Percentiles rank a stretch among this genome's conserved stretches.
phyloP scores from a whole-genome alignment of 2,113 vertebrate species.

The Nycticebus coucang region DNA sequence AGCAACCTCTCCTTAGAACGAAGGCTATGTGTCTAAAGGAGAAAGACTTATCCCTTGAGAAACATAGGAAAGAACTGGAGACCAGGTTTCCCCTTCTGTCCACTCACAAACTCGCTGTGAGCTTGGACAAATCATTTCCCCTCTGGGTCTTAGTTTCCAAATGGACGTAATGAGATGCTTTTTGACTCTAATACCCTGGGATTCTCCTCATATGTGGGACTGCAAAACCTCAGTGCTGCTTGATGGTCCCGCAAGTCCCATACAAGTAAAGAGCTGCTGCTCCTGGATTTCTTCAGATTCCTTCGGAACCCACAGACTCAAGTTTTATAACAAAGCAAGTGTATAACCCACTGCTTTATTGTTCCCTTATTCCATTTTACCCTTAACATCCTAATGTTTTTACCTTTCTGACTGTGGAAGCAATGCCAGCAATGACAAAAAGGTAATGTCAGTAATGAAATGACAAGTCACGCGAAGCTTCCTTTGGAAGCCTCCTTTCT shows the following conservation, averaged over 20 bases:
- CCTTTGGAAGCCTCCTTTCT: background rate
- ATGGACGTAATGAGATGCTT: background rate
- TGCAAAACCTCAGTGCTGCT: background rate
- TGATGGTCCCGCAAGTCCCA: rapidly evolving
- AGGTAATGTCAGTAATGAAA: background rate
- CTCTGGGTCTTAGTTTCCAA: background rate
- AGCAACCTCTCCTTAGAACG: background rate
- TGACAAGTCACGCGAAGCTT: background rate
- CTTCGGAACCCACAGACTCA: background rate
- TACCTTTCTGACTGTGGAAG: background rate
- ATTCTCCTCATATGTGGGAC: background rate
- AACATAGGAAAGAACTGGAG: background rate
- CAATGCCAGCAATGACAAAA: background rate
- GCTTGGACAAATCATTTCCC: background rate
- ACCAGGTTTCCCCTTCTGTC: background rate
- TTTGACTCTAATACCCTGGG: background rate
- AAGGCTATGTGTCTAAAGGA: background rate
- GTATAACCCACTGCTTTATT: background rate
- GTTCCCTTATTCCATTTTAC: background rate
- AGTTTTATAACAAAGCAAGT: background rate
- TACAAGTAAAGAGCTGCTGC: background rate
- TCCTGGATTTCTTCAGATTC: background rate
- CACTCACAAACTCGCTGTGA: background rate
- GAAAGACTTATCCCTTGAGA: background rate
- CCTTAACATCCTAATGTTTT: background rate